Conservation (phyloP, 2,797 vertebrate species). For the Tympanoctomys barrerae region DNA sequence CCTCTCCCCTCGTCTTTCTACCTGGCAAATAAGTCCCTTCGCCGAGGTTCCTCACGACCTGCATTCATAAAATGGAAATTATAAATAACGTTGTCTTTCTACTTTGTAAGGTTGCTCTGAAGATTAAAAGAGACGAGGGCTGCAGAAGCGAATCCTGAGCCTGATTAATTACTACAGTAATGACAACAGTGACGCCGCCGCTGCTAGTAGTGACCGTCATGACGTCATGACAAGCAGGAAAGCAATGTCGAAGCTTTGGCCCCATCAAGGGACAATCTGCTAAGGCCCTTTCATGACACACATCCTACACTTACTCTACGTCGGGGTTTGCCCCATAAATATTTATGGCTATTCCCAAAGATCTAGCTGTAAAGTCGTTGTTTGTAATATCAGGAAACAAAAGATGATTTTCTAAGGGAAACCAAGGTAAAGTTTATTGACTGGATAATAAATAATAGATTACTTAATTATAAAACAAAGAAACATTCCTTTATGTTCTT, state of each 20-base stretch:
- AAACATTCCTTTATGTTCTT: not conserved
- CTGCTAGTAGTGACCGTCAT: fast-evolving
- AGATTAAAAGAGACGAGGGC: not conserved
- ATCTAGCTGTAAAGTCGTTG: not conserved
- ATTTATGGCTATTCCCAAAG: not conserved
- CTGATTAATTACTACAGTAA: not conserved
- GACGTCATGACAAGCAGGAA: not conserved
- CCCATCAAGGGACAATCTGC: not conserved
- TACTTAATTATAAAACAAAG: not conserved
- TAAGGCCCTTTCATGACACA: too few species aligned
- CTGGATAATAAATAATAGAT: not conserved
- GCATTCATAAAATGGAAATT: constrained; percentile 20
- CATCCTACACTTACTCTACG: not conserved
- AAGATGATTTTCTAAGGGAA: not conserved
- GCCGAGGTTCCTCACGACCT: not conserved
- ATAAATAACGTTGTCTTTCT: not conserved
- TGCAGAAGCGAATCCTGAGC: not conserved
- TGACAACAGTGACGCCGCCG: not conserved
- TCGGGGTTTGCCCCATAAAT: not conserved
- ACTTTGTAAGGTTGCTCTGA: not conserved
- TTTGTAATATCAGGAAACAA: not conserved
- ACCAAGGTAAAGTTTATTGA: not conserved
- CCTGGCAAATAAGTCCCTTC: not conserved
- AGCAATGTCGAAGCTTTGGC: not conserved
- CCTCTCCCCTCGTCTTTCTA: constrained; percentile 24